Evolutionary conservation across 2,797 vertebrate species (phyloP), one percentile per base, ranked within the genome.

Genomic region (Tarsius wallacei): DNA sequence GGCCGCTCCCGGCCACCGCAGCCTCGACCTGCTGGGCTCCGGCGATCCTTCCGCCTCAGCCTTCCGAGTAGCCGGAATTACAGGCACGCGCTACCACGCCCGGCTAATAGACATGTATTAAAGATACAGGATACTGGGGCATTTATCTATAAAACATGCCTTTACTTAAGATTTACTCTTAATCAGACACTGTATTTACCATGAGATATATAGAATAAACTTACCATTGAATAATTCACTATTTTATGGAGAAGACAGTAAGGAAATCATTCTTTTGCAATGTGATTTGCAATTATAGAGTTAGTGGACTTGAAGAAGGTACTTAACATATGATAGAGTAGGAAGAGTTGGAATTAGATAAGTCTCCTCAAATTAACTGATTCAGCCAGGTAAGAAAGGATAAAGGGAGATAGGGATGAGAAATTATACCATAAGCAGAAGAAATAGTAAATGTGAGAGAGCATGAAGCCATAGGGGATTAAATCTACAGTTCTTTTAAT

Each of bases 391-490:
- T 63, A 2, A 64, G 66, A 68, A 89, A 77, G 9, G 17, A 87
- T 90, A 89, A 21, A 71, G 11, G 22, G 14, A 70, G 5, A 74
- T 47, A 19, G 5, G 15, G 7, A 71, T 81, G 11, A 78, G 17
- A 80, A 73, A 66, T 33, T 59, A 13, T 66, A 19, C 64, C 6
- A 71, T 47, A 57, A 83, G 57, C 19, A 70, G 42, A 93, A 76
- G 42, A 90, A 86, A 64, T 21, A 51, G 42, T 31, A 96, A 82
- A 59, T 64, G 12, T 51, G 26, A 95, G 21, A 95, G 21, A 73
- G 21, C 24, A 49, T 77, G 21, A 83, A 87, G 26, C 11, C 31
- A 71, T 11, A 36, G 7, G 3, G 59, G 2, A 28, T 61, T 78
- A 86, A 87, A 77, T 9, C 42, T n/a, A 10, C 1, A 84, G 5